Conservation (phyloP, 1,140 invertebrate species). For the Liolophura sinensis region DNA sequence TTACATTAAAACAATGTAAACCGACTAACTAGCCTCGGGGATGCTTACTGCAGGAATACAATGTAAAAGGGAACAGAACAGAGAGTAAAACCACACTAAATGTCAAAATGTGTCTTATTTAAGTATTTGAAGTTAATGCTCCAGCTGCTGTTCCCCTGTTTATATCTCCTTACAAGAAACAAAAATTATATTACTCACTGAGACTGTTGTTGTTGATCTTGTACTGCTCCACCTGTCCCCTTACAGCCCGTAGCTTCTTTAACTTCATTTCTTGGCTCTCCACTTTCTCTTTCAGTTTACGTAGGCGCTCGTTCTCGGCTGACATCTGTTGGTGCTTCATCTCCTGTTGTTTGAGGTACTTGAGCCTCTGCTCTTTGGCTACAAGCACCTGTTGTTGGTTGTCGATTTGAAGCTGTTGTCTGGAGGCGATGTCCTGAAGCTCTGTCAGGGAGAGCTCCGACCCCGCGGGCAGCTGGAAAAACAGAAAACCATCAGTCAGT, state of each 20-base stretch:
- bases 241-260: constrained; percentile 81
- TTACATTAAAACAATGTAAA: too few relatives aligned
- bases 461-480: constrained; percentile 74
- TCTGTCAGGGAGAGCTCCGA: constrained; percentile 82
- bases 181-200: constrained; percentile 72
- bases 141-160: background rate
- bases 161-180: too few relatives aligned
- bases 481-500: constrained; percentile 13
- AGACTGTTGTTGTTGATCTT: constrained; percentile 87
- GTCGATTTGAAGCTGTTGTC: constrained; percentile 96
- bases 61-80: too few relatives aligned
- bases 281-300: constrained; percentile 84
- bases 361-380: constrained; percentile 88
- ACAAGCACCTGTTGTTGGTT: constrained; percentile 86
- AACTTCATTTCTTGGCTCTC: constrained; percentile 93
- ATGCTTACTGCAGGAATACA: background rate
- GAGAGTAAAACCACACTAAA: background rate
- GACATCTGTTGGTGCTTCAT: constrained; percentile 79
- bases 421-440: constrained; percentile 92
- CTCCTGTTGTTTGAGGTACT: constrained; percentile 92
- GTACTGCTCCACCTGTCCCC: constrained; percentile 90
- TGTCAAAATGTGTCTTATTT: too few relatives aligned
- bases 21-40: too few relatives aligned
- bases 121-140: too few relatives aligned
- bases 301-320: constrained; percentile 84